Percentiles rank a stretch among this genome's conserved stretches.
Conservation (phyloP, 2,888 invertebrate species). For the Dascillus cervinus region DNA sequence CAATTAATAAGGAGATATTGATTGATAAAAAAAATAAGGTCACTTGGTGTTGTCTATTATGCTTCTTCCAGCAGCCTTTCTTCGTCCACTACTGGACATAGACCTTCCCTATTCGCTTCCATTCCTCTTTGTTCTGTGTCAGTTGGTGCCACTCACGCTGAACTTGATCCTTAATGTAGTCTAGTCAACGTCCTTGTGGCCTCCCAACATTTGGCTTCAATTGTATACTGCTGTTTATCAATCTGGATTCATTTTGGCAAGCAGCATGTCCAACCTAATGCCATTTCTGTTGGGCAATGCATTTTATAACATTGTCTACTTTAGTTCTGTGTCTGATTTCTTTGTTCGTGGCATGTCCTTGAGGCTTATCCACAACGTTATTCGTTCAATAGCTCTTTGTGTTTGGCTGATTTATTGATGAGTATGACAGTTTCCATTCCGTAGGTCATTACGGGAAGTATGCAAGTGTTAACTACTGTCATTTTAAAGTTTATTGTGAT, state of each 20-base stretch:
- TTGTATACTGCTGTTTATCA: not conserved
- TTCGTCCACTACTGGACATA: conserved; percentile 1
- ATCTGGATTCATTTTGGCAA: conserved; percentile 1
- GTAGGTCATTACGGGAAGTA: conserved; percentile 1
- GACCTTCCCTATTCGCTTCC: conserved; percentile 1
- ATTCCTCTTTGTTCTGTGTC: conserved; percentile 1
- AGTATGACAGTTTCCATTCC: conserved; percentile 2
- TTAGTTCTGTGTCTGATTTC: not conserved
- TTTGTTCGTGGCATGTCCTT: not conserved
- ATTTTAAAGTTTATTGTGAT: conserved; percentile 3
- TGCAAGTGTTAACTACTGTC: too few relatives aligned
- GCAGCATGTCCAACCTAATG: not conserved
- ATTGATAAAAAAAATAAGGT: too few relatives aligned
- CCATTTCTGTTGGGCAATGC: conserved; percentile 1
- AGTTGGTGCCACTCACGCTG: conserved; percentile 1
- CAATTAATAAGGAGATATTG: too few relatives aligned
- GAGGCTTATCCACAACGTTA: not conserved
- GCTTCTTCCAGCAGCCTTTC: too few relatives aligned
- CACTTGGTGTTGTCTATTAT: too few relatives aligned
- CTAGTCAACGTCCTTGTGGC: too few relatives aligned
- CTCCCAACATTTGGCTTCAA: not conserved
- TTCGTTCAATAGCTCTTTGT: too few relatives aligned
- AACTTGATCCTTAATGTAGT: conserved; percentile 3
- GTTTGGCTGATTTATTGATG: not conserved
- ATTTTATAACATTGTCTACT: not conserved